These are phyloP conservation scores for Ataeniobius toweri DNA, from an alignment of 2,797 vertebrate species.

Conservation along the genomic window DNA sequence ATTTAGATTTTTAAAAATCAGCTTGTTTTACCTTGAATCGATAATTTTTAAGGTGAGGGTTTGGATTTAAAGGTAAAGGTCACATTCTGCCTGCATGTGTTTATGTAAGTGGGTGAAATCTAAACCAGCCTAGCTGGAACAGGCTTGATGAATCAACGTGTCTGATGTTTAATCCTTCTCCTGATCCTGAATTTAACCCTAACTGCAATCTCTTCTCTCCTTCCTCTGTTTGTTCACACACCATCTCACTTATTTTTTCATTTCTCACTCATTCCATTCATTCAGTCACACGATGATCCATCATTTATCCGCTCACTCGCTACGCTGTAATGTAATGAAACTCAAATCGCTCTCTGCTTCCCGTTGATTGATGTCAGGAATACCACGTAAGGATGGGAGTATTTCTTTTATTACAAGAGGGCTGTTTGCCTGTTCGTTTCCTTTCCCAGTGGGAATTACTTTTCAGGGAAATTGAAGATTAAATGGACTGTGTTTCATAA, in stretches of 20 bases:
- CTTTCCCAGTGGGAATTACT: constrained; percentile 5
- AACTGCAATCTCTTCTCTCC: constrained; percentile 64
- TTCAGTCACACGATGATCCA: constrained; percentile 42
- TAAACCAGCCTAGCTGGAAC: neutral
- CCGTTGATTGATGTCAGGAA: constrained; percentile 50
- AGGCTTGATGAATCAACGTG: constrained; percentile 24
- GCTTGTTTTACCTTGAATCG: no score
- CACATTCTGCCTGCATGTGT: neutral
- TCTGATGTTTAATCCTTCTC: constrained; percentile 38
- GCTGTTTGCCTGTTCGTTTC: neutral
- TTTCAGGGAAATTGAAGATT: constrained; percentile 7
- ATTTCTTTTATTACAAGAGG: constrained; percentile 34
- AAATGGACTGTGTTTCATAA: constrained; percentile 16
- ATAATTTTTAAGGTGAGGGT: no score
- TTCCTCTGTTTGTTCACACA: constrained; percentile 53
- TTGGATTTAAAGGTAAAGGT: neutral
- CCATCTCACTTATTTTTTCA: constrained; percentile 50
- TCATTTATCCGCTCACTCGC: constrained; percentile 58
- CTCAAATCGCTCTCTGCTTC: constrained; percentile 35
- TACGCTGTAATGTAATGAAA: constrained; percentile 32
- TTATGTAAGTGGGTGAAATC: neutral
- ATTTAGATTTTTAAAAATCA: no score
- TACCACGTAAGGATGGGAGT: constrained; percentile 35
- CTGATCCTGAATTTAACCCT: constrained; percentile 46
- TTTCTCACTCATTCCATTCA: constrained; percentile 53